Percentiles rank a stretch among this genome's conserved stretches.
These are phyloP conservation scores for Druceiella hillmani DNA, from an alignment of 2,888 invertebrate genomes.

Conservation along the genomic window DNA sequence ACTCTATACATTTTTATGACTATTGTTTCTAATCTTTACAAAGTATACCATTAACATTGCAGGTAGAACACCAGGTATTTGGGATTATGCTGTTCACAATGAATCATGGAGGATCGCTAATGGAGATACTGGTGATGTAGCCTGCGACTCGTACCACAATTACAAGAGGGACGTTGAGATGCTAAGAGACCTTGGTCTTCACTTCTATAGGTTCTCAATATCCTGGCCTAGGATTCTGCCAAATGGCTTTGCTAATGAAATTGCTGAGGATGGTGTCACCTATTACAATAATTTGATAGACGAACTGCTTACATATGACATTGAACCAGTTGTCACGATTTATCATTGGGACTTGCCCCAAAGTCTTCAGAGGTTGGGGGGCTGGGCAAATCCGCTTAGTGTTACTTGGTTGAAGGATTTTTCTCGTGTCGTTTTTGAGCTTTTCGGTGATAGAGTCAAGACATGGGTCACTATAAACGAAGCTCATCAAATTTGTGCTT, in stretches of 20 bases:
- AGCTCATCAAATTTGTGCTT: constrained; percentile 34
- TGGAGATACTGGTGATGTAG: no score
- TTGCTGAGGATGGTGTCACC: constrained; percentile 57
- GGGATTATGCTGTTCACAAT: no score
- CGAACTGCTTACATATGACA: constrained; percentile 36
- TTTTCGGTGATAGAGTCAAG: constrained; percentile 49
- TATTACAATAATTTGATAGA: constrained; percentile 64
- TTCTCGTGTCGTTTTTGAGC: constrained; percentile 40
- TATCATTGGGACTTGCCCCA: constrained; percentile 55
- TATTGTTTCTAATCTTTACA: no score
- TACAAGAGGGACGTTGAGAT: no score
- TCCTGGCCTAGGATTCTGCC: no score
- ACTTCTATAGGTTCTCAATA: no score
- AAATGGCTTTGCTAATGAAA: constrained; percentile 37
- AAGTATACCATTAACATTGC: no score
- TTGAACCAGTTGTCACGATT: constrained; percentile 52
- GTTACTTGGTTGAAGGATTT: constrained; percentile 49
- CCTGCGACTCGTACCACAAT: no score
- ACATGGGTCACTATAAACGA: constrained; percentile 63
- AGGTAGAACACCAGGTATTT: no score
- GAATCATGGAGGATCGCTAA: no score
- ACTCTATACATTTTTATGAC: no score
- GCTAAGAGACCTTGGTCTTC: no score
- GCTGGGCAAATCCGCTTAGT: constrained; percentile 51
- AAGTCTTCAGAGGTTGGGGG: constrained; percentile 45